phyloP scores from a whole-genome alignment of 2,888 invertebrate genomes.

The Junonia oenone region DNA sequence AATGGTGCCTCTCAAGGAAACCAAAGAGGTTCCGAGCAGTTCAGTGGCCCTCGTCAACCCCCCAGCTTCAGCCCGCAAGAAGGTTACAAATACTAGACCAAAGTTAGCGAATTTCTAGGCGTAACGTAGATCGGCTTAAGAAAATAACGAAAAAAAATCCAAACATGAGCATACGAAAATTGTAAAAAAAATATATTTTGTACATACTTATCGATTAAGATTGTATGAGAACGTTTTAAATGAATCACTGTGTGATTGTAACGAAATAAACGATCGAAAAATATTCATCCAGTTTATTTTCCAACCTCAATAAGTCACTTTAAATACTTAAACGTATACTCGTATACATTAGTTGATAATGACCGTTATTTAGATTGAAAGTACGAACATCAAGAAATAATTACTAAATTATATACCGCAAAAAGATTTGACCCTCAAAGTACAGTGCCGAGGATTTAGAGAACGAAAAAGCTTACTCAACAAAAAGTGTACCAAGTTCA shows the following conservation, averaged over 20 bases:
- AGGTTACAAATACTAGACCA: slow-evolving; percentile 68
- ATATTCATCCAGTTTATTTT: not conserved
- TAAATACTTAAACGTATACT: not conserved
- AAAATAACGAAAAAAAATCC: slow-evolving; percentile 33
- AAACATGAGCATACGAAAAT: slow-evolving; percentile 32
- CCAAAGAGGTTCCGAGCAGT: slow-evolving; percentile 39
- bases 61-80: slow-evolving; percentile 66
- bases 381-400: slow-evolving; percentile 9
- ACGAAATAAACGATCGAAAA: slow-evolving; percentile 17
- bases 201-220: slow-evolving; percentile 18
- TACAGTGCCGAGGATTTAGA: not conserved
- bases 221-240: slow-evolving; percentile 27
- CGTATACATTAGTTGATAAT: slow-evolving; percentile 7
- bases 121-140: slow-evolving; percentile 17
- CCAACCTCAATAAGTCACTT: not conserved
- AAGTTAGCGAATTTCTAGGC: slow-evolving; percentile 42
- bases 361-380: slow-evolving; percentile 1
- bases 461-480: not conserved
- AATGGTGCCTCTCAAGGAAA: slow-evolving; percentile 18
- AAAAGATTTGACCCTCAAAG: not conserved
- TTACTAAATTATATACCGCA: slow-evolving; percentile 9
- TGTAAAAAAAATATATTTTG: slow-evolving; percentile 31
- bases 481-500: not conserved
- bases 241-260: slow-evolving; percentile 33
- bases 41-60: slow-evolving; percentile 62